Evolutionary conservation across 2,797 vertebrate genomes (phyloP).

Genomic region (Epinephelus awoara): DNA sequence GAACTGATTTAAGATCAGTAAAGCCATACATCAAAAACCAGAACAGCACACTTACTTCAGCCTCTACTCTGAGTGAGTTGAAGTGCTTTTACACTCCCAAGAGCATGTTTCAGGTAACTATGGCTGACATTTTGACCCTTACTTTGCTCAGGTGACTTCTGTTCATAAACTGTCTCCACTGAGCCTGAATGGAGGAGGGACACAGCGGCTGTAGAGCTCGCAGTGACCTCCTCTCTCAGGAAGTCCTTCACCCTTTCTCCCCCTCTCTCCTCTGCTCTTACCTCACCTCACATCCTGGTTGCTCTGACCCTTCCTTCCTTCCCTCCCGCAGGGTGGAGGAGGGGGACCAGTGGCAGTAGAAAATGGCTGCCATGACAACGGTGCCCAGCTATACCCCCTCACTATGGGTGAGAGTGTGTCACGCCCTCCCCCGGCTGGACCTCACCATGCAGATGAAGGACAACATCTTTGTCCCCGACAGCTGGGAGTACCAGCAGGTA

Average conservation of each 20-base stretch:
- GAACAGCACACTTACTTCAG: not conserved
- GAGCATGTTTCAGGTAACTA: slow-evolving; percentile 31
- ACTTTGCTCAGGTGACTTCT: slow-evolving; percentile 22
- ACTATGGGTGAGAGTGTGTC: slow-evolving; percentile 88
- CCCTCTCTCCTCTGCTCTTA: slow-evolving; percentile 25
- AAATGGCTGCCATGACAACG: slow-evolving; percentile 85
- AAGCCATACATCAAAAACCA: not conserved
- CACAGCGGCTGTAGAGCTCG: accelerated
- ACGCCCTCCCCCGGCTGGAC: slow-evolving; percentile 87
- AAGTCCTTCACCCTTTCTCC: slow-evolving; percentile 41
- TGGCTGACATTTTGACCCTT: slow-evolving; percentile 30
- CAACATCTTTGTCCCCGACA: slow-evolving; percentile 86
- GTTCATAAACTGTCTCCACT: slow-evolving; percentile 20
- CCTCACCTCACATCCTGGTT: slow-evolving; percentile 44
- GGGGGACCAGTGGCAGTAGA: slow-evolving; percentile 69
- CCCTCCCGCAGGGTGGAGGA: slow-evolving; percentile 70
- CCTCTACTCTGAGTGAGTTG: not conserved
- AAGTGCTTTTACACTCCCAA: slow-evolving; percentile 30
- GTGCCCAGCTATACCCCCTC: slow-evolving; percentile 88
- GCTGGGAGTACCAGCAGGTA: slow-evolving; percentile 92
- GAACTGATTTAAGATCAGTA: no score
- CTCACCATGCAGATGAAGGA: slow-evolving; percentile 87
- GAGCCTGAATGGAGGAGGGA: not conserved
- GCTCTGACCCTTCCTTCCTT: slow-evolving; percentile 51
- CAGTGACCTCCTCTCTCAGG: slow-evolving; percentile 22